These are phyloP conservation scores for Drosophila atripex DNA, from an alignment of 2,888 invertebrate species.

Conservation along the genomic window DNA sequence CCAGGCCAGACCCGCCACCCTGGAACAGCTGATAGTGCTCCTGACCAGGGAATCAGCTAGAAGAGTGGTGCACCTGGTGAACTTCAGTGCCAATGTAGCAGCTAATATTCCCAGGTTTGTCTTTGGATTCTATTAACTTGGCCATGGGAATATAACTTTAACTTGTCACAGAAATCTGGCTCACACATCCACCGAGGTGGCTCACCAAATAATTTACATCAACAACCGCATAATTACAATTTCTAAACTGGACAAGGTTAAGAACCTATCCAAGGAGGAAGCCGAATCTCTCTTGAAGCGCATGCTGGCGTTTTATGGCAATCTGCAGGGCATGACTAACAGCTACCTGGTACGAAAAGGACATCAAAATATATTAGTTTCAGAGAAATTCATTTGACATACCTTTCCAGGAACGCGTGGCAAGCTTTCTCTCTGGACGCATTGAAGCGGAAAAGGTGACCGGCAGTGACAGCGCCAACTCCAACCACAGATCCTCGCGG, in stretches of 20 bases:
- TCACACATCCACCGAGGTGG: conserved; percentile 85
- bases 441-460: conserved; percentile 86
- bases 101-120: conserved; percentile 86
- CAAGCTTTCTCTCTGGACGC: conserved; percentile 88
- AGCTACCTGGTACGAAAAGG: conserved; percentile 72
- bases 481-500: conserved; percentile 60
- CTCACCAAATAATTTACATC: conserved; percentile 86
- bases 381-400: background rate
- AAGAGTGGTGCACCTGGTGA: conserved; percentile 90
- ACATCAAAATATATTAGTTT: background rate
- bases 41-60: conserved; percentile 91
- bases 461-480: conserved; percentile 63
- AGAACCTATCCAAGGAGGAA: conserved; percentile 85
- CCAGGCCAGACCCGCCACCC: conserved; percentile 90
- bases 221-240: conserved; percentile 88
- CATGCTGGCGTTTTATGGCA: conserved; percentile 76
- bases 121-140: background rate
- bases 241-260: conserved; percentile 86
- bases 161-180: conserved; percentile 84
- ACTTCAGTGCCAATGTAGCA: conserved; percentile 87
- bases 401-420: conserved; percentile 86
- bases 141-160: background rate
- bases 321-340: conserved; percentile 78
- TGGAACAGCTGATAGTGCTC: conserved; percentile 91
- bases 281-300: conserved; percentile 83